A percentile compares a stretch with the other conserved stretches of the same genome.
Conservation (phyloP, 2,888 invertebrate species). For the Nycteola revayana region DNA sequence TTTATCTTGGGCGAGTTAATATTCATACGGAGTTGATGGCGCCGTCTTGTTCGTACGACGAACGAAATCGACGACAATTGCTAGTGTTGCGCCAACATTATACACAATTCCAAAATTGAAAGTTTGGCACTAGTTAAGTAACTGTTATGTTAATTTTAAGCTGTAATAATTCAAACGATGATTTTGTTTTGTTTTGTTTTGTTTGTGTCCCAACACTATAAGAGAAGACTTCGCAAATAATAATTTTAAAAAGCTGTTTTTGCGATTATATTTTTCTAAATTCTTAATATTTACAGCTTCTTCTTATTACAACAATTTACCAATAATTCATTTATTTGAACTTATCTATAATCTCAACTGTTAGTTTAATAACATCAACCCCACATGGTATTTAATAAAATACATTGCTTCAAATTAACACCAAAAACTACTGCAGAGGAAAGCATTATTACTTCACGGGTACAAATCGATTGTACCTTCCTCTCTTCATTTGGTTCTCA, state of each 20-base stretch:
- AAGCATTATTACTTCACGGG: conserved; percentile 71
- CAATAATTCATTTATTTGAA: too few species aligned
- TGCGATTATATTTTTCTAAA: too few species aligned
- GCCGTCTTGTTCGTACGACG: conserved; percentile 33
- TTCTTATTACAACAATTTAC: too few species aligned
- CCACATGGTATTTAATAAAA: conserved; percentile 1
- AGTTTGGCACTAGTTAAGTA: conserved; percentile 8
- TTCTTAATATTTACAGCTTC: too few species aligned
- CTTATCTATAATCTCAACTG: too few species aligned
- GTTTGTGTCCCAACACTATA: too few species aligned
- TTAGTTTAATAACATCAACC: too few species aligned
- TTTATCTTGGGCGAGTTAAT: conserved; percentile 43
- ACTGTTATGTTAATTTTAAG: too few species aligned
- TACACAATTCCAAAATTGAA: conserved; percentile 23
- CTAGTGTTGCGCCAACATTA: conserved; percentile 22
- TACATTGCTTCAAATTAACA: conserved; percentile 24
- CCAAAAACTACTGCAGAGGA: conserved; percentile 49
- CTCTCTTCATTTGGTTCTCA: conserved; percentile 76
- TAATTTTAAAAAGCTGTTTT: too few species aligned
- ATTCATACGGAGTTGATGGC: conserved; percentile 42
- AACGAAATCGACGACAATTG: conserved; percentile 30
- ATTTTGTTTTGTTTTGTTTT: too few species aligned
- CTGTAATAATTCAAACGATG: too few species aligned
- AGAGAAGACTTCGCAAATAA: too few species aligned
- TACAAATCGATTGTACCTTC: conserved; percentile 70